Evolutionary conservation across 2,113 vertebrate genomes (phyloP).

Genomic region (Chionomys nivalis): DNA sequence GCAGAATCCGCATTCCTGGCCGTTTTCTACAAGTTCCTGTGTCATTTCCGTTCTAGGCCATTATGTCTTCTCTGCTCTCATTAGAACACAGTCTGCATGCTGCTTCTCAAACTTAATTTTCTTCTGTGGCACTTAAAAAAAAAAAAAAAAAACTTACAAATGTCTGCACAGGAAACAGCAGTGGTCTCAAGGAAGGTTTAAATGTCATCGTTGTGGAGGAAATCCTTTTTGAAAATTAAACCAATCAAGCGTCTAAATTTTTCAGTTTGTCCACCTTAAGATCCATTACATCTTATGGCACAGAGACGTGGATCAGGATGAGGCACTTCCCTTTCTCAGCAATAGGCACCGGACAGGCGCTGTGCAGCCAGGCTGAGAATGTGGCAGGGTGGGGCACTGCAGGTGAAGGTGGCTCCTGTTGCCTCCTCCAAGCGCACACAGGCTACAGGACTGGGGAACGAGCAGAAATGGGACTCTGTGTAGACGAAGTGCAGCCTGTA

Average conservation of each 20-base stretch:
- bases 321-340: background rate
- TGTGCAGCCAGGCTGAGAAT: slow-evolving; percentile 4
- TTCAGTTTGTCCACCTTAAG: background rate
- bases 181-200: background rate
- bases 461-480: background rate
- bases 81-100: background rate
- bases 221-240: slow-evolving; percentile 28
- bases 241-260: slow-evolving; percentile 24
- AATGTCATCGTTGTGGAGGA: background rate
- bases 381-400: background rate
- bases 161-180: background rate
- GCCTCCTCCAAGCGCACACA: background rate
- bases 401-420: background rate
- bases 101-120: slow-evolving; percentile 8
- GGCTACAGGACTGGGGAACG: background rate
- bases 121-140: background rate
- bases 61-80: background rate
- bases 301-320: slow-evolving; percentile 30
- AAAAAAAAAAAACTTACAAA: too few species aligned
- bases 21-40: background rate
- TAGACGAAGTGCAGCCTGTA: background rate
- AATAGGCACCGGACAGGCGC: background rate
- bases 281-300: background rate
- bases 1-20: too few species aligned
- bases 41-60: background rate